A percentile compares a stretch with the other conserved stretches of the same genome.
These are phyloP conservation scores for Lumbricus terrestris DNA, from an alignment of 2,888 invertebrate species.

Conservation along the genomic window DNA sequence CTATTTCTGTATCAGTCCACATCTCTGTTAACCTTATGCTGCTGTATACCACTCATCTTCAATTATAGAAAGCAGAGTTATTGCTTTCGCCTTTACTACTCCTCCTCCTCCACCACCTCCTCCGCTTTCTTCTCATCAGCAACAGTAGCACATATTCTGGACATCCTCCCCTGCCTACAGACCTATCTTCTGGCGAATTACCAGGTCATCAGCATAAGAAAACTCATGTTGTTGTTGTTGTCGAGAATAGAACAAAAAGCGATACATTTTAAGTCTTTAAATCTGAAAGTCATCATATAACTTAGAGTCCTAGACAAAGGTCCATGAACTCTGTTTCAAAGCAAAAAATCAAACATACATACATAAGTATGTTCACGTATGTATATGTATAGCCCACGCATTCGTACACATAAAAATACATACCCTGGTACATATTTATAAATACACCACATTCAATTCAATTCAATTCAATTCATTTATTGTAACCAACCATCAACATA, in stretches of 20 bases:
- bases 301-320: no score
- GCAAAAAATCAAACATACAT: neutral
- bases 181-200: neutral
- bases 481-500: no score
- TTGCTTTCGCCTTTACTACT: neutral
- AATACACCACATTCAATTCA: neutral
- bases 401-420: neutral
- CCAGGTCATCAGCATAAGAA: neutral
- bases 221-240: no score
- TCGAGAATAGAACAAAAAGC: neutral
- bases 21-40: neutral
- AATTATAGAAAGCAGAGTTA: neutral
- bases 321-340: neutral
- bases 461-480: no score
- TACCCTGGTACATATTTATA: neutral
- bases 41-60: neutral
- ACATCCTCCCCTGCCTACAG: neutral
- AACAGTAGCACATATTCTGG: neutral
- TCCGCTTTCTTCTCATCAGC: neutral
- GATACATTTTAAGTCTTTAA: neutral
- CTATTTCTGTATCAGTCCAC: neutral
- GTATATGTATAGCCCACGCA: neutral
- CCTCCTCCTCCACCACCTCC: no score
- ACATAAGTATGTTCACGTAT: neutral
- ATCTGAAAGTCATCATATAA: conserved; percentile 3